phyloP scores from a whole-genome alignment of 2,888 invertebrate genomes.

The Notodonta dromedarius region DNA sequence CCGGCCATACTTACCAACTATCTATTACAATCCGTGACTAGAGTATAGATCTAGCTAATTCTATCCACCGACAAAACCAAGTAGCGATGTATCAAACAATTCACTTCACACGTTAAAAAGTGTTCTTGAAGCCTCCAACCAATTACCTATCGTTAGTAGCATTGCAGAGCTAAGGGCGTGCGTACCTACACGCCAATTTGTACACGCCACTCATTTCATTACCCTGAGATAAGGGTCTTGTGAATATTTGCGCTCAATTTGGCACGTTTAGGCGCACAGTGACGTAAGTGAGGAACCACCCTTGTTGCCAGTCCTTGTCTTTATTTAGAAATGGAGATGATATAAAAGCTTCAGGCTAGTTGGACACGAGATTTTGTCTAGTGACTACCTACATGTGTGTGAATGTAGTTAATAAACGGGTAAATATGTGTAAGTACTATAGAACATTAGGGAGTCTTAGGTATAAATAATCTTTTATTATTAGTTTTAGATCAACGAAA shows the following conservation, averaged over 20 bases:
- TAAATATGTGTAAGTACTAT: too few relatives aligned
- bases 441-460: too few relatives aligned
- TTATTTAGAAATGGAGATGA: slow-evolving; percentile 20
- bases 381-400: too few relatives aligned
- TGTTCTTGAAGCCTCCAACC: slow-evolving; percentile 40
- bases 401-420: too few relatives aligned
- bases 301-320: slow-evolving; percentile 23
- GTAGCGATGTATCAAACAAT: slow-evolving; percentile 42
- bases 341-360: slow-evolving; percentile 1
- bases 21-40: too few relatives aligned
- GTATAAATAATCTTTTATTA: too few relatives aligned
- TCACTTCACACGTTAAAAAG: slow-evolving; percentile 45
- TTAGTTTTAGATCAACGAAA: too few relatives aligned
- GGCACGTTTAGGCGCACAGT: slow-evolving; percentile 41
- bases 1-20: too few relatives aligned
- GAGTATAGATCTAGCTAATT: too few relatives aligned
- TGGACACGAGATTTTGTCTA: not conserved
- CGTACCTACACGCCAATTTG: slow-evolving; percentile 53
- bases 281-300: slow-evolving; percentile 19
- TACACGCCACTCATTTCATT: slow-evolving; percentile 75
- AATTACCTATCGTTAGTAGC: slow-evolving; percentile 61
- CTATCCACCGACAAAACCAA: not conserved
- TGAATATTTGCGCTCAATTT: slow-evolving; percentile 64
- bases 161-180: slow-evolving; percentile 51
- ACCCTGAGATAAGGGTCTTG: slow-evolving; percentile 72